These are phyloP conservation scores for Rutpela maculata DNA, from an alignment of 2,888 invertebrate species.

Conservation along the genomic window DNA sequence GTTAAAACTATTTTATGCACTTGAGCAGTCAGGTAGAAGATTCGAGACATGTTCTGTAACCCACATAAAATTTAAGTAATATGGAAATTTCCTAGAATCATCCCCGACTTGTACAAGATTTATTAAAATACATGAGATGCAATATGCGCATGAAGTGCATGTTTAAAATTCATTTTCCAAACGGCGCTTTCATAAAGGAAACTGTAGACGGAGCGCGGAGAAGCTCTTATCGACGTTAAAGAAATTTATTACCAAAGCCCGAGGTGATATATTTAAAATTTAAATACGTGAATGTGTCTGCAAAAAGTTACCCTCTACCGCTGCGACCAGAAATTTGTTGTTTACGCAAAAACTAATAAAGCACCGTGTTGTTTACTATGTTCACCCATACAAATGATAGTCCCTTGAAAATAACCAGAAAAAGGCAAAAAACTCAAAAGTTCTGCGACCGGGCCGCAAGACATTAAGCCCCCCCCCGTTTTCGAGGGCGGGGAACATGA, in stretches of 20 bases:
- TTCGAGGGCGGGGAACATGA: no score
- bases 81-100: constrained; percentile 26
- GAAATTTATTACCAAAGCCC: background rate
- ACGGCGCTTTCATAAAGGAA: constrained; percentile 7
- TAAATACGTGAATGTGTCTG: background rate
- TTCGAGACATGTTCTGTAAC: constrained; percentile 10
- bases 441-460: no score
- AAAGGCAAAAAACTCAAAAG: no score
- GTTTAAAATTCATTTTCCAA: constrained; percentile 33
- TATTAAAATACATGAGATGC: constrained; percentile 29
- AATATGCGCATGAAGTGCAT: constrained; percentile 1
- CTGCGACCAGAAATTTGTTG: no score
- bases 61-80: constrained; percentile 30
- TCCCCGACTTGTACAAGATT: constrained; percentile 25
- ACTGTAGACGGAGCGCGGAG: constrained; percentile 6
- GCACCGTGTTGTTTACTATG: background rate
- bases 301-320: background rate
- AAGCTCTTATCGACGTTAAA: constrained; percentile 3
- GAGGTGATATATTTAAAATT: constrained; percentile 6
- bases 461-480: no score
- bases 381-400: no score
- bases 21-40: constrained; percentile 23
- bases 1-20: constrained; percentile 21
- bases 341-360: no score
- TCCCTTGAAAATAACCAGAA: no score